phyloP scores from a whole-genome alignment of 2,113 vertebrate genomes.

The Anhinga anhinga region DNA sequence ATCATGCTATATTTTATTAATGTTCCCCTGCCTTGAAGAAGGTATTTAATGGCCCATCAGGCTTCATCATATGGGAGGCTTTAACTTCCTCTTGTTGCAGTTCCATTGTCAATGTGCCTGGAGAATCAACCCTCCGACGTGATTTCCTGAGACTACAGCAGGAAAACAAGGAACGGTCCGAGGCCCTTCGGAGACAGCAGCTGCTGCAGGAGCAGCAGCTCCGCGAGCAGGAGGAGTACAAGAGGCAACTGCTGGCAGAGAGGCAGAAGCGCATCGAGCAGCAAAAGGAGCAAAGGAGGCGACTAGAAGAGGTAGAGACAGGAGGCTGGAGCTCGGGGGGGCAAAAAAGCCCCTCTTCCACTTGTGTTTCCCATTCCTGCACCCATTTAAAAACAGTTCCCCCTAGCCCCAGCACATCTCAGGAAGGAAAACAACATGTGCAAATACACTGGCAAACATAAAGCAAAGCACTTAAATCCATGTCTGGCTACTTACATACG shows the following conservation, averaged over 20 bases:
- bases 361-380: neutral
- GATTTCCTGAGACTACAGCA: slow-evolving; percentile 98
- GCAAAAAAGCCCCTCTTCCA: neutral
- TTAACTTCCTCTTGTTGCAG: slow-evolving; percentile 64
- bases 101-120: slow-evolving; percentile 97
- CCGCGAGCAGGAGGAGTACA: slow-evolving; percentile 96
- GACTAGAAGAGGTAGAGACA: slow-evolving; percentile 90
- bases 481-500: neutral
- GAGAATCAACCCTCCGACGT: slow-evolving; percentile 93
- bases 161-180: slow-evolving; percentile 98
- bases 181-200: slow-evolving; percentile 94
- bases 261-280: slow-evolving; percentile 95
- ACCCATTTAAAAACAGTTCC: neutral
- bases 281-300: slow-evolving; percentile 93
- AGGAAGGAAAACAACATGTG: neutral
- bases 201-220: slow-evolving; percentile 97
- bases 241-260: slow-evolving; percentile 93
- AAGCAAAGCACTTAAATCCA: neutral
- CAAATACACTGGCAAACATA: neutral
- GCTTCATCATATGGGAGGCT: neutral
- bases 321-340: neutral
- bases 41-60: slow-evolving; percentile 12
- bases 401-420: neutral
- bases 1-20: slow-evolving; percentile 2
- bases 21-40: neutral